These are phyloP conservation scores for Heliconius aoede DNA, from an alignment of 2,888 invertebrate species.

Conservation along the genomic window DNA sequence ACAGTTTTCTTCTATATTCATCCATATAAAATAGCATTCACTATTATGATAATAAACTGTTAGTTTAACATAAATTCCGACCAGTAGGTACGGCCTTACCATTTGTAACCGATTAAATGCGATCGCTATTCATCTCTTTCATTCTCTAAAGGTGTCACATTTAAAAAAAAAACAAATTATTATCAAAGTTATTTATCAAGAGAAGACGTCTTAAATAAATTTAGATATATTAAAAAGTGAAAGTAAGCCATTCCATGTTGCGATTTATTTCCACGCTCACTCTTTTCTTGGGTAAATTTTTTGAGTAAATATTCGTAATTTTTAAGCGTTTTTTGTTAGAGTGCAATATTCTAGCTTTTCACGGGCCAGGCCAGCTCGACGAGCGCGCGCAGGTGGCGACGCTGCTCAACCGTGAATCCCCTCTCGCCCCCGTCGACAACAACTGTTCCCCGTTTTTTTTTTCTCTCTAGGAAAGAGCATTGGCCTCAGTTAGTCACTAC, in stretches of 20 bases:
- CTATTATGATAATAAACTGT: conserved; percentile 45
- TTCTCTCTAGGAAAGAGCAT: conserved; percentile 69
- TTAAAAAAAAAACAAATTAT: neutral
- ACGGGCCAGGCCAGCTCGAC: conserved; percentile 35
- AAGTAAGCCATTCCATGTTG: neutral
- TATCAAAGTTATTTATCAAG: neutral
- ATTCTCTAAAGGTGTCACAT: conserved; percentile 8
- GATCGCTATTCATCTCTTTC: conserved; percentile 43
- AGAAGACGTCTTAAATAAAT: neutral
- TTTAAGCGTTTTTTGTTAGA: conserved; percentile 17
- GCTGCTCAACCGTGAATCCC: conserved; percentile 79
- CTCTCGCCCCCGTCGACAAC: conserved; percentile 63
- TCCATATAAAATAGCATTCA: conserved; percentile 41
- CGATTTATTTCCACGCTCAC: neutral
- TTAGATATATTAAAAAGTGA: neutral
- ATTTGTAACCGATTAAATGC: conserved; percentile 43
- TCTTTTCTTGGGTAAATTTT: conserved; percentile 1
- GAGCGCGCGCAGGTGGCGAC: conserved; percentile 68
- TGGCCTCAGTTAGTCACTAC: conserved; percentile 58
- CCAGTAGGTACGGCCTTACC: conserved; percentile 44
- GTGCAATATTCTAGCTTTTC: conserved; percentile 42
- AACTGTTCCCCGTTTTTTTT: conserved; percentile 78
- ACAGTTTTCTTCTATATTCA: conserved; percentile 8
- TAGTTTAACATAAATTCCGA: conserved; percentile 45
- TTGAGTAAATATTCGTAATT: neutral